phyloP scores from a whole-genome alignment of 2,888 invertebrate species.

The Parnassius mnemosyne region DNA sequence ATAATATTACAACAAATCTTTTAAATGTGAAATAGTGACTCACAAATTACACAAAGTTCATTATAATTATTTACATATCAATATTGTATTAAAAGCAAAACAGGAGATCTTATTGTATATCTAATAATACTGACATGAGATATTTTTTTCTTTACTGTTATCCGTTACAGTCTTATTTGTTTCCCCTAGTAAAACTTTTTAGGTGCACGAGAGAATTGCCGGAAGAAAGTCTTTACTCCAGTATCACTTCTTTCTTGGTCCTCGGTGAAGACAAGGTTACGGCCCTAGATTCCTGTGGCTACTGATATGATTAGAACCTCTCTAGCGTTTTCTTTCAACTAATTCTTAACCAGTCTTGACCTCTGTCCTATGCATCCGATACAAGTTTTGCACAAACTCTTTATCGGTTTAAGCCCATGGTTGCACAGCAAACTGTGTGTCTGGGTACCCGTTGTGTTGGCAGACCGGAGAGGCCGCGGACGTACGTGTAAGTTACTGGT shows the following conservation, averaged over 20 bases:
- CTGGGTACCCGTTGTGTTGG: constrained; percentile 90
- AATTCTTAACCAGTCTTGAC: constrained; percentile 72
- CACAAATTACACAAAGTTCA: neutral
- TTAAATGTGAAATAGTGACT: neutral
- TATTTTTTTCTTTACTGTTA: constrained; percentile 26
- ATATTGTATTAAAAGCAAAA: neutral
- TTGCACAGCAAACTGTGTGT: constrained; percentile 59
- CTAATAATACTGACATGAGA: constrained; percentile 41
- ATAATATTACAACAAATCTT: neutral
- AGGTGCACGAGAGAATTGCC: constrained; percentile 31
- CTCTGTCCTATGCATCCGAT: constrained; percentile 48
- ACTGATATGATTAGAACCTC: constrained; percentile 70
- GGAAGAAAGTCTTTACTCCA: constrained; percentile 34
- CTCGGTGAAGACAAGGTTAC: constrained; percentile 55
- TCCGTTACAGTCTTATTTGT: constrained; percentile 58
- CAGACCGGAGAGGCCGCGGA: constrained; percentile 89
- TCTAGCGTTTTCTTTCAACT: constrained; percentile 57
- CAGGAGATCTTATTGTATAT: constrained; percentile 40
- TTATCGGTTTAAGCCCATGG: constrained; percentile 68
- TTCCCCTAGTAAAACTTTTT: constrained; percentile 52
- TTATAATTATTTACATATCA: neutral
- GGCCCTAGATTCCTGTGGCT: constrained; percentile 50
- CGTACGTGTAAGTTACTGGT: constrained; percentile 90
- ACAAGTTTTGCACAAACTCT: constrained; percentile 26
- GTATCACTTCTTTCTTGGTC: constrained; percentile 55